Evolutionary conservation across 2,888 invertebrate genomes (phyloP).

Genomic region (Eupithecia insigniata): DNA sequence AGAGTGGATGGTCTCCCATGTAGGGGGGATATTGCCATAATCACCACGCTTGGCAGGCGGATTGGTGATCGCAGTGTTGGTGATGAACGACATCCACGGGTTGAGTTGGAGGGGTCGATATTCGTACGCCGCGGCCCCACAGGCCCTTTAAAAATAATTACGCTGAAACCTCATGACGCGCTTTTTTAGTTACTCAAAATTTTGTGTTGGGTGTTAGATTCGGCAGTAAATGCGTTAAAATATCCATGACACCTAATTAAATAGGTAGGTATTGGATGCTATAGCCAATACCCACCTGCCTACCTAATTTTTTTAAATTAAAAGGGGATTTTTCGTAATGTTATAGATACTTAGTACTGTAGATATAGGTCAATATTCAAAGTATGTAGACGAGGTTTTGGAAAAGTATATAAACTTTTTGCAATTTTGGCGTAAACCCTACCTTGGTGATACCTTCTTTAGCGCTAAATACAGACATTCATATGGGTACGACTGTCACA

Average conservation of each 20-base stretch:
- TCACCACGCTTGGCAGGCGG: too few species aligned
- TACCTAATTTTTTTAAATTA: not conserved
- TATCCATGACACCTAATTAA: not conserved
- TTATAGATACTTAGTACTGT: too few species aligned
- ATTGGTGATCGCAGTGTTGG: too few species aligned
- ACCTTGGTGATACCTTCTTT: conserved; percentile 38
- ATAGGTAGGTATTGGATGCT: not conserved
- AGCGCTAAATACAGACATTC: conserved; percentile 86
- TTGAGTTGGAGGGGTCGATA: too few species aligned
- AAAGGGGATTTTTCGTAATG: too few species aligned
- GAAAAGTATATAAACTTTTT: not conserved
- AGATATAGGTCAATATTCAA: not conserved
- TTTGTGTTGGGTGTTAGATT: not conserved
- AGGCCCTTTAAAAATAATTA: too few species aligned
- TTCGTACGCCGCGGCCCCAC: too few species aligned
- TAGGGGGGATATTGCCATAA: too few species aligned
- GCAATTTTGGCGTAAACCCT: not conserved
- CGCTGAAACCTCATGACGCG: not conserved
- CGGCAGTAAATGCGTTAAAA: not conserved
- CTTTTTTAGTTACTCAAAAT: not conserved
- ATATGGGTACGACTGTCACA: conserved; percentile 93
- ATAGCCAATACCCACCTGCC: not conserved
- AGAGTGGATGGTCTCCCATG: too few species aligned
- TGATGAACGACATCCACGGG: too few species aligned
- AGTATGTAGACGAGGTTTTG: not conserved